phyloP scores from a whole-genome alignment of 2,797 vertebrate genomes.

The Ptychadena robeensis region DNA sequence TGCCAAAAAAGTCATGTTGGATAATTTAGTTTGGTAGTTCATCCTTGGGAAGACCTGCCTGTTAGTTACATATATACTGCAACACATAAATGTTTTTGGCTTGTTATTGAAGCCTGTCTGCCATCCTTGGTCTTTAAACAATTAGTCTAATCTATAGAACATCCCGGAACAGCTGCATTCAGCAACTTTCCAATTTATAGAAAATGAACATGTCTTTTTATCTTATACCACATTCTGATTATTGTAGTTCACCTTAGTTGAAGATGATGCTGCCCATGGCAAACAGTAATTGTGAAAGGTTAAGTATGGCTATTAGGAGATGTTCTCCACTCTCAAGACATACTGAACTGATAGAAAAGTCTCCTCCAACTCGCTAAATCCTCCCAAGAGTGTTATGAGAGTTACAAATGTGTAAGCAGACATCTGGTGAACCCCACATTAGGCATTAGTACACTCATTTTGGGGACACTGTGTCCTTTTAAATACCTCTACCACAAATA shows the following conservation, averaged over 20 bases:
- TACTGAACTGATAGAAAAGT: slow-evolving; percentile 40
- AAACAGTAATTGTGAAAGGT: slow-evolving; percentile 11
- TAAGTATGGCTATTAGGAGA: slow-evolving; percentile 37
- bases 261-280: neutral
- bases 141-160: neutral
- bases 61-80: neutral
- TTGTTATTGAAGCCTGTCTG: neutral
- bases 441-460: slow-evolving; percentile 58
- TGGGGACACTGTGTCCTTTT: slow-evolving; percentile 61
- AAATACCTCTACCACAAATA: slow-evolving; percentile 61
- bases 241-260: neutral
- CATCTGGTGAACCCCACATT: slow-evolving; percentile 59
- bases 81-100: neutral
- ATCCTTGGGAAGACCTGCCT: too few species aligned
- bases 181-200: neutral
- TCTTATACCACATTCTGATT: neutral
- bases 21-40: too few species aligned
- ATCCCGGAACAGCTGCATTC: neutral
- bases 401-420: slow-evolving; percentile 58
- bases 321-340: slow-evolving; percentile 39
- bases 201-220: neutral
- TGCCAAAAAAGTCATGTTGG: too few species aligned
- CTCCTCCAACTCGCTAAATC: slow-evolving; percentile 42
- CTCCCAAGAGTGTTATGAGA: slow-evolving; percentile 48
- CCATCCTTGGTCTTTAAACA: neutral